Evolutionary conservation across 2,797 vertebrate genomes (phyloP).

Genomic region (Manis javanica): DNA sequence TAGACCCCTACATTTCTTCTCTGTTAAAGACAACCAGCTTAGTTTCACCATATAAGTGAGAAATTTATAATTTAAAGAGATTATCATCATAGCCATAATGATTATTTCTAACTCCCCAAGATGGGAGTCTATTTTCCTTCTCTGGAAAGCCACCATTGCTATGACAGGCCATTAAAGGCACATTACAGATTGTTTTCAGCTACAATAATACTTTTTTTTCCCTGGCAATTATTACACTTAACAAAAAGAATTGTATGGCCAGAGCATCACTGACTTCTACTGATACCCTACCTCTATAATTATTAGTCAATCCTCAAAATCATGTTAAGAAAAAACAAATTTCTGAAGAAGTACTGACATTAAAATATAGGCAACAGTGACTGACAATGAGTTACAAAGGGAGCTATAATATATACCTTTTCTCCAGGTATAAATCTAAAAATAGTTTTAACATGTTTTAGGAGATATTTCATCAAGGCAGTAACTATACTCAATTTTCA

Average conservation of each 20-base stretch:
- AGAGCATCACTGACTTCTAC: not conserved
- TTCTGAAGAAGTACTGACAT: slow-evolving; percentile 22
- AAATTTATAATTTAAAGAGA: not conserved
- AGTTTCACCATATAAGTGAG: not conserved
- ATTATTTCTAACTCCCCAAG: not conserved
- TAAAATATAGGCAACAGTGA: not conserved
- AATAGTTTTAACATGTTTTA: slow-evolving; percentile 22
- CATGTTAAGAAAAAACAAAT: not conserved
- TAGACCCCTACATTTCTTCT: not conserved
- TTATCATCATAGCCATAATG: not conserved
- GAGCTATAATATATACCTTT: not conserved
- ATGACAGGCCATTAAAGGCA: not conserved
- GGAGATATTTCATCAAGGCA: not conserved
- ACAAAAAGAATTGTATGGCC: not conserved
- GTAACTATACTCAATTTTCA: slow-evolving; percentile 10
- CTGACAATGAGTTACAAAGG: not conserved
- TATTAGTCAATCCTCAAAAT: slow-evolving; percentile 19
- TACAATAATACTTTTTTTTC: not conserved
- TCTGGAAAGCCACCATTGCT: not conserved
- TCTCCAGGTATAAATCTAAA: slow-evolving; percentile 1
- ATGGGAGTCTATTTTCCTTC: not conserved
- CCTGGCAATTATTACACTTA: not conserved
- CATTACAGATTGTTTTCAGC: not conserved
- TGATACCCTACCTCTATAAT: not conserved
- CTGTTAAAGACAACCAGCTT: not conserved